Evolutionary conservation across 2,113 vertebrate species (phyloP).

Genomic region (Agelaius phoeniceus): DNA sequence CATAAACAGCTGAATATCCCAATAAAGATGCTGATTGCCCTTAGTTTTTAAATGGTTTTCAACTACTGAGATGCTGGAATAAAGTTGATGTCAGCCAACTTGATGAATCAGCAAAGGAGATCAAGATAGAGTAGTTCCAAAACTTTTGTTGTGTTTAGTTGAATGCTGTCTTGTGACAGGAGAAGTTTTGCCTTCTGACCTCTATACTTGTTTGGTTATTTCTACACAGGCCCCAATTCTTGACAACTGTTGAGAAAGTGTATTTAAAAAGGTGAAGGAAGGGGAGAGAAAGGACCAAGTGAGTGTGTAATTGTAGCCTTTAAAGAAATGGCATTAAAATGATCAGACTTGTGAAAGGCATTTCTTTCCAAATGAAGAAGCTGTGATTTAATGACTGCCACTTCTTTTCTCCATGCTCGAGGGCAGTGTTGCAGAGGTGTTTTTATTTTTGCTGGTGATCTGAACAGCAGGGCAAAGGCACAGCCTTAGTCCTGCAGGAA

Average conservation of each 20-base stretch:
- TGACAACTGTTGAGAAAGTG: not conserved
- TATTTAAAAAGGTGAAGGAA: not conserved
- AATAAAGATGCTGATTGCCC: not conserved
- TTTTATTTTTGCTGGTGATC: not conserved
- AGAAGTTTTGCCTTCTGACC: not conserved
- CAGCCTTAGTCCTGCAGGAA: not conserved
- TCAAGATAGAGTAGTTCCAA: not conserved
- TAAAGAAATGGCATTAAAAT: not conserved
- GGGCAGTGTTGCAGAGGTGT: not conserved
- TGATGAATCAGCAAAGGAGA: not conserved
- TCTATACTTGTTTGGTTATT: accelerated
- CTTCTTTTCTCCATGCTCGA: not conserved
- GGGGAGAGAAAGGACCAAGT: not conserved
- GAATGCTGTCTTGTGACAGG: not conserved
- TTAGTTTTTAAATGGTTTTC: not conserved
- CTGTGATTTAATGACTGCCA: not conserved
- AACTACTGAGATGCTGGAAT: not conserved
- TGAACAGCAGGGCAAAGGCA: accelerated
- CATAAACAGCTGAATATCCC: not conserved
- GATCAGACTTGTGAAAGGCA: not conserved
- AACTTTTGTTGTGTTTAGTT: not conserved
- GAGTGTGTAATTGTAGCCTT: not conserved
- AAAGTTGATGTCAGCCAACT: too few species aligned
- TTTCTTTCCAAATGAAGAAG: not conserved
- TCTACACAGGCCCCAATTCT: accelerated